phyloP scores from a whole-genome alignment of 1,140 invertebrate genomes.

The Heliconius eleuchia region DNA sequence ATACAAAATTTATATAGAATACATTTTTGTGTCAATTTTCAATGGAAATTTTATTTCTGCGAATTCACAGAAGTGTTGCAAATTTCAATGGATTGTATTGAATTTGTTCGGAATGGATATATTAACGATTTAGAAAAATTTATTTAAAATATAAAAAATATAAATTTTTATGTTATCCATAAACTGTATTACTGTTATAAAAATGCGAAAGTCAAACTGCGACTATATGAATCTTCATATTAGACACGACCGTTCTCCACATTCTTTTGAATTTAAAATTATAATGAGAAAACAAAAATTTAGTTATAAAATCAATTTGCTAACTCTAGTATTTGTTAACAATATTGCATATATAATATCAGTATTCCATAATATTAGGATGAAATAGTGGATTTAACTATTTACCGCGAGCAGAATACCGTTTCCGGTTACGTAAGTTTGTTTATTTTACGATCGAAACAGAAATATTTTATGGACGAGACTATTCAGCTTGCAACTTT shows the following conservation, averaged over 20 bases:
- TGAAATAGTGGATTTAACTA: not conserved
- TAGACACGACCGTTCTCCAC: no score
- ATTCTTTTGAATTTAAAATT: no score
- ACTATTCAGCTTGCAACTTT: not conserved
- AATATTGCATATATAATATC: no score
- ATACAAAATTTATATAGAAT: not conserved
- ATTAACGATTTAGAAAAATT: no score
- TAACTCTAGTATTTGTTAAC: not conserved
- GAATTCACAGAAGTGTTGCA: not conserved
- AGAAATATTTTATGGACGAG: conserved; percentile 8
- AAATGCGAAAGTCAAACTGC: no score
- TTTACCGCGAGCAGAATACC: conserved; percentile 17
- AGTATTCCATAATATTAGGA: not conserved
- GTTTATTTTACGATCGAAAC: conserved; percentile 27
- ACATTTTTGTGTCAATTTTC: not conserved
- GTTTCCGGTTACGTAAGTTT: conserved; percentile 21
- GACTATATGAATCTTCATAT: no score
- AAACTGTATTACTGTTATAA: no score
- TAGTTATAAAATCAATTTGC: no score
- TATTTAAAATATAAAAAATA: no score
- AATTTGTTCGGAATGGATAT: not conserved
- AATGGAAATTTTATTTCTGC: not conserved
- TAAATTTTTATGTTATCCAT: no score
- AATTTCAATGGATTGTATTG: not conserved
- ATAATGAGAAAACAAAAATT: no score